These are phyloP conservation scores for Diarsia brunnea DNA, from an alignment of 2,888 invertebrate genomes.

Conservation along the genomic window DNA sequence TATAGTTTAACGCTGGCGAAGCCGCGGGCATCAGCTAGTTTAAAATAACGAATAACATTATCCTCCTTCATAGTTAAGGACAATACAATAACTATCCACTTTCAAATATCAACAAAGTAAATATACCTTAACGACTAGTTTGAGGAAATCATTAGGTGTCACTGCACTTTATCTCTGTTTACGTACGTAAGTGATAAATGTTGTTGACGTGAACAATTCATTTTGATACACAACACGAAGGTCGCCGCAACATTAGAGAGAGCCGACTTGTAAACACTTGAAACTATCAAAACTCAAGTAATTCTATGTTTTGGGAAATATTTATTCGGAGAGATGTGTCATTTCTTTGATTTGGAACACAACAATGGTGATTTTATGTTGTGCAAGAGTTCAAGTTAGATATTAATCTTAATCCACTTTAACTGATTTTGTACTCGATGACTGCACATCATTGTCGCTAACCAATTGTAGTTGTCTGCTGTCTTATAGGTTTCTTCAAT, in stretches of 20 bases:
- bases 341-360: conserved; percentile 12
- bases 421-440: neutral
- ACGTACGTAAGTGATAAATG: conserved; percentile 36
- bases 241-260: conserved; percentile 31
- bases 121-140: conserved; percentile 4
- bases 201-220: conserved; percentile 40
- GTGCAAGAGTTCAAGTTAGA: neutral
- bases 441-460: neutral
- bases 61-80: neutral
- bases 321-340: conserved; percentile 30
- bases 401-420: neutral
- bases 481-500: neutral
- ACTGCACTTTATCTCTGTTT: conserved; percentile 54
- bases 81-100: neutral
- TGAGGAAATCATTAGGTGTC: conserved; percentile 21
- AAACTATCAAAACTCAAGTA: conserved; percentile 39
- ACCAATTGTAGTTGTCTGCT: no score
- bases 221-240: conserved; percentile 32
- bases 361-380: conserved; percentile 4
- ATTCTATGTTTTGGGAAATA: conserved; percentile 13
- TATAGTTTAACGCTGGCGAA: no score
- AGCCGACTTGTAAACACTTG: conserved; percentile 51
- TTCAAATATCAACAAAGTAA: conserved; percentile 16
- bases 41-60: neutral
- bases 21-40: no score